A percentile compares a stretch with the other conserved stretches of the same genome.
phyloP scores from a whole-genome alignment of 2,113 vertebrate species.

The Oreochromis spilurus region DNA sequence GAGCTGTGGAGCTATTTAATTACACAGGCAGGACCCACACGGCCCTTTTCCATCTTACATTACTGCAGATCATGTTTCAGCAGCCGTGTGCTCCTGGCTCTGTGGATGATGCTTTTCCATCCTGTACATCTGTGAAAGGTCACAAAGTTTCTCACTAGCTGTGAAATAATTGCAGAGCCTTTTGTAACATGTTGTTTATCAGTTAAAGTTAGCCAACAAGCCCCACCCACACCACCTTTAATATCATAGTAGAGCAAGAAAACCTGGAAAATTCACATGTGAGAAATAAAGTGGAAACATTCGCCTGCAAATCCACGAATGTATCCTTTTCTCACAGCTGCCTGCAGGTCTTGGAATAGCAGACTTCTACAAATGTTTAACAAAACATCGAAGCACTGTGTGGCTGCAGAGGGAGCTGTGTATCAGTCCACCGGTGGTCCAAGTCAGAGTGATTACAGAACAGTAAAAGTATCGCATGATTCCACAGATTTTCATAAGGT shows the following conservation, averaged over 20 bases:
- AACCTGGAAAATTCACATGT: neutral
- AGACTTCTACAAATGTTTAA: neutral
- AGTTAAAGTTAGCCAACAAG: neutral
- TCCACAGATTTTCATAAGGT: neutral
- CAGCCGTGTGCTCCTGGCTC: neutral
- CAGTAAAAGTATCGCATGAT: neutral
- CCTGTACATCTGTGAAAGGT: neutral
- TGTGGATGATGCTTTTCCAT: fast-evolving
- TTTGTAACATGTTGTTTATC: neutral
- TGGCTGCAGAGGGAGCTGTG: neutral
- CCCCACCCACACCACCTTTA: neutral
- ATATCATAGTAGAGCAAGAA: neutral
- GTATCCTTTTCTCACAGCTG: neutral
- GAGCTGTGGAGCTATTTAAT: neutral
- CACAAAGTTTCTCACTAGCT: neutral
- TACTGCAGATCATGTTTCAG: neutral
- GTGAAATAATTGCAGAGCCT: neutral
- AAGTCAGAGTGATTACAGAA: neutral
- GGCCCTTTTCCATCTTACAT: neutral
- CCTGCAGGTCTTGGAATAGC: neutral
- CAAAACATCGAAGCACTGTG: fast-evolving
- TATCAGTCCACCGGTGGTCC: neutral
- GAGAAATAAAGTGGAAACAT: neutral
- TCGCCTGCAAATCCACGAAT: fast-evolving
- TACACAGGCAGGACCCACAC: neutral